A percentile compares a stretch with the other conserved stretches of the same genome.
These are phyloP conservation scores for Abscondita cerata DNA, from an alignment of 2,888 invertebrate species.

Conservation along the genomic window DNA sequence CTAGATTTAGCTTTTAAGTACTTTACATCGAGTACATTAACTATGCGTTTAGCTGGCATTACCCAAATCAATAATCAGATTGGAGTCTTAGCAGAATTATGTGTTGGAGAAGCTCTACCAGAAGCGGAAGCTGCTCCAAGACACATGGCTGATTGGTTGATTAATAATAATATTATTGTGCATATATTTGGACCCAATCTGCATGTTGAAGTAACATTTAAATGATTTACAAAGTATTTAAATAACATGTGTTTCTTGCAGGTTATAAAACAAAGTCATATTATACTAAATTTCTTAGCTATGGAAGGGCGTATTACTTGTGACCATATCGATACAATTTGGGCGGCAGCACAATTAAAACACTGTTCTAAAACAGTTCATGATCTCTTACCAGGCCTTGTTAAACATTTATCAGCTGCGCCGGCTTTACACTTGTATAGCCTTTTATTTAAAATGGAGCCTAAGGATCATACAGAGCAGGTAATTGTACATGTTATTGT, in stretches of 20 bases:
- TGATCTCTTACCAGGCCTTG: constrained; percentile 87
- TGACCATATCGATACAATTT: constrained; percentile 90
- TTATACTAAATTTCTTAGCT: constrained; percentile 90
- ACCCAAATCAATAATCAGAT: constrained; percentile 95
- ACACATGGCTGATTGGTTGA: constrained; percentile 87
- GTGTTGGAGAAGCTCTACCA: constrained; percentile 85
- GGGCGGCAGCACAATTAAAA: constrained; percentile 94
- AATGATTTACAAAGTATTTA: constrained; percentile 13
- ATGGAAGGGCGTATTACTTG: constrained; percentile 90
- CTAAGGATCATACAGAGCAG: constrained; percentile 92
- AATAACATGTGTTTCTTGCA: constrained; percentile 47
- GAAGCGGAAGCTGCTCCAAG: constrained; percentile 87
- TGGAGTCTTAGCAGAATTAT: constrained; percentile 88
- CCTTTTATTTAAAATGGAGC: constrained; percentile 84
- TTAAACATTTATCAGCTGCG: constrained; percentile 86
- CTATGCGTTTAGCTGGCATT: constrained; percentile 92
- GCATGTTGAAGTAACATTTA: constrained; percentile 82
- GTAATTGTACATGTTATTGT: constrained; percentile 53
- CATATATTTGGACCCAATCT: constrained; percentile 97
- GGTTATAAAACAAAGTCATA: constrained; percentile 94
- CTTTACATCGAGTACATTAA: constrained; percentile 92
- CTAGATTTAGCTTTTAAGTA: constrained; percentile 94
- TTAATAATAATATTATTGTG: constrained; percentile 87
- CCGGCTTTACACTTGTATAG: constrained; percentile 89
- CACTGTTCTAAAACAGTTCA: constrained; percentile 95